Percentiles rank a stretch among this genome's conserved stretches.
Evolutionary conservation across 2,888 invertebrate species (phyloP).

Genomic region (Chloroclysta siterata): DNA sequence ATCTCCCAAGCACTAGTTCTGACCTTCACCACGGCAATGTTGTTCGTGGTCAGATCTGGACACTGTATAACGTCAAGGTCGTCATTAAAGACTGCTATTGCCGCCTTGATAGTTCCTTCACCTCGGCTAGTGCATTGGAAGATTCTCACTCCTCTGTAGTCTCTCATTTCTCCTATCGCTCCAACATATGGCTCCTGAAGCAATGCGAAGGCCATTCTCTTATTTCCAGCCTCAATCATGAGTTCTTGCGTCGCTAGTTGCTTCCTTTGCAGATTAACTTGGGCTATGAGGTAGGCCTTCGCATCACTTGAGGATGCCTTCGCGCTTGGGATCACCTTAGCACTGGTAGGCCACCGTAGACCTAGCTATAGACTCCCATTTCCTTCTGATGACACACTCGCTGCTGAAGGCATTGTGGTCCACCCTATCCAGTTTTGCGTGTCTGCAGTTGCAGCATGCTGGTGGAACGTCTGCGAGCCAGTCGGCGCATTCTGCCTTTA

Average conservation of each 20-base stretch:
- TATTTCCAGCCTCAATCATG: not conserved
- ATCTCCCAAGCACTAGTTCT: too few species aligned
- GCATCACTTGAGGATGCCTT: not conserved
- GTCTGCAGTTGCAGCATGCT: not conserved
- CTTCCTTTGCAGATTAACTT: slow-evolving; percentile 8
- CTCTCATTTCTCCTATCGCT: too few species aligned
- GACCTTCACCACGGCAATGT: too few species aligned
- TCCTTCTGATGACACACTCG: not conserved
- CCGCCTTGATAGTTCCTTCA: too few species aligned
- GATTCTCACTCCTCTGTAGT: too few species aligned
- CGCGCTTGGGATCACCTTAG: not conserved
- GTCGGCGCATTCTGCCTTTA: slow-evolving; percentile 7
- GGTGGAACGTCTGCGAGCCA: slow-evolving; percentile 5
- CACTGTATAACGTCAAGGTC: too few species aligned
- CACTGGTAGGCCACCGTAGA: not conserved
- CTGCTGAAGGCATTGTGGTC: not conserved
- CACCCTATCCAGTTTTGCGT: not conserved
- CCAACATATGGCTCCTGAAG: too few species aligned
- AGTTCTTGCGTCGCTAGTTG: slow-evolving; percentile 3
- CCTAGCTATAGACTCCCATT: not conserved
- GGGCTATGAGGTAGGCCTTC: not conserved
- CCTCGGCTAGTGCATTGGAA: too few species aligned
- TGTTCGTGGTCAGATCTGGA: too few species aligned
- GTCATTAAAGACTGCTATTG: too few species aligned
- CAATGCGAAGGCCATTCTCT: too few species aligned